Evolutionary conservation across 2,888 invertebrate genomes (phyloP), one percentile per base, ranked within the genome.

Genomic region (Hoplodrina blanda): DNA sequence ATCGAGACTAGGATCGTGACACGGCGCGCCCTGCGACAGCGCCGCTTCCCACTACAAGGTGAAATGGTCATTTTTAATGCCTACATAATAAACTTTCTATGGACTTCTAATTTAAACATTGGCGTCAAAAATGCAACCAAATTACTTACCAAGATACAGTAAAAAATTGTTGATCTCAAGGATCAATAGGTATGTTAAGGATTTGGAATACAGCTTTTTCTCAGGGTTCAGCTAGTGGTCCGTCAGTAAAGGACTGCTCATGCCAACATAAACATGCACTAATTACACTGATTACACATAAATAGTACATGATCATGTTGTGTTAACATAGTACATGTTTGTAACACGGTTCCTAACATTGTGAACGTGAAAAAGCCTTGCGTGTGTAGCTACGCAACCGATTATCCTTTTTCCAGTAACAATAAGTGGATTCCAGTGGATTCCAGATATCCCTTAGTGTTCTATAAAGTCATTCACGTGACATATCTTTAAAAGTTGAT

Each of bases 1-100:
- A 91, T 91, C 91, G 80, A 78, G 69, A 71, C 85, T 82, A 84
- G 84, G 86, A 86, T 90, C 91, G 91, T 91, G 91, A 89, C 89
- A 85, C 71, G 67, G 80, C 82, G 81, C 79, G 82, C 82, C 88
- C 85, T 79, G 76, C 76, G 79, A 86, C 85, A 85, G 77, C 73
- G 78, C 68, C 63, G 69, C 78, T 81, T 78, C 79, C 80, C 73
- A 79, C 78, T 70, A 71, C 70, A 60, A 68, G 74, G 74, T 78
- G 73, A 74, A 81, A 82, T 82, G 73, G 73, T 78, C 73, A 83
- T 76, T 82, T 74, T 80, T 73, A 77, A 77, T 81, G 77, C 56
- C 89, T 85, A 89, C 85, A 83, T 85, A 87, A 88, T 72, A 80
- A 33, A 30, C 4, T 19, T 56, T 73, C 73, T 74, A 74, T 68